Evolutionary conservation across 2,888 invertebrate species (phyloP).

Genomic region (Conomelus anceps): DNA sequence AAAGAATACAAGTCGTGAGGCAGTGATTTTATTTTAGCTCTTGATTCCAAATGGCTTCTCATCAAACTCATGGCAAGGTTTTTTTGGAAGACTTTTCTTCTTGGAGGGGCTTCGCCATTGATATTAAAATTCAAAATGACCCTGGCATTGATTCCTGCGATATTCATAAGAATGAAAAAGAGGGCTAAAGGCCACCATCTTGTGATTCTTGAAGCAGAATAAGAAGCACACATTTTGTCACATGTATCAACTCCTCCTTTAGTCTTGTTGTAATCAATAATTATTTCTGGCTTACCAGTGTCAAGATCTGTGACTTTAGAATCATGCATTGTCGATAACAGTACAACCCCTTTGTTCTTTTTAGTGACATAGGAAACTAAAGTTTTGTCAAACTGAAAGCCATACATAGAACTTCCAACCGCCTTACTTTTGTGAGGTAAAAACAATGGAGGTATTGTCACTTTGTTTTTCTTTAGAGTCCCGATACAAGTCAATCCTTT

Average conservation of each 20-base stretch:
- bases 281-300: slow-evolving; percentile 22
- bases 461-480: slow-evolving; percentile 20
- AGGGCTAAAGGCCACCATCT: slow-evolving; percentile 20
- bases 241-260: slow-evolving; percentile 22
- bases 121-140: not conserved
- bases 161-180: slow-evolving; percentile 16
- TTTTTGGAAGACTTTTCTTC: too few relatives aligned
- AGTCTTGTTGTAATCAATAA: slow-evolving; percentile 16
- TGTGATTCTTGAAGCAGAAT: slow-evolving; percentile 12
- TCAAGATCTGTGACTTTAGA: not conserved
- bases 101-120: not conserved
- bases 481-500: slow-evolving; percentile 18
- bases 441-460: slow-evolving; percentile 14
- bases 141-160: not conserved
- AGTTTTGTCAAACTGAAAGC: slow-evolving; percentile 16
- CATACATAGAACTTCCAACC: slow-evolving; percentile 13
- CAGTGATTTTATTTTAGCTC: not conserved
- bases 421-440: slow-evolving; percentile 15
- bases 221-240: slow-evolving; percentile 21
- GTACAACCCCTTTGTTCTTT: slow-evolving; percentile 19
- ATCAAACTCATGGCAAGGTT: not conserved
- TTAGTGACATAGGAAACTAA: slow-evolving; percentile 20
- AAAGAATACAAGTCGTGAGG: not conserved
- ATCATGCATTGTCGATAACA: slow-evolving; percentile 27
- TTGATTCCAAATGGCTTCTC: not conserved